Base-by-base conservation (phyloP, 2,113 vertebrate genomes). In the Astatoreochromis straeleni region DNA sequence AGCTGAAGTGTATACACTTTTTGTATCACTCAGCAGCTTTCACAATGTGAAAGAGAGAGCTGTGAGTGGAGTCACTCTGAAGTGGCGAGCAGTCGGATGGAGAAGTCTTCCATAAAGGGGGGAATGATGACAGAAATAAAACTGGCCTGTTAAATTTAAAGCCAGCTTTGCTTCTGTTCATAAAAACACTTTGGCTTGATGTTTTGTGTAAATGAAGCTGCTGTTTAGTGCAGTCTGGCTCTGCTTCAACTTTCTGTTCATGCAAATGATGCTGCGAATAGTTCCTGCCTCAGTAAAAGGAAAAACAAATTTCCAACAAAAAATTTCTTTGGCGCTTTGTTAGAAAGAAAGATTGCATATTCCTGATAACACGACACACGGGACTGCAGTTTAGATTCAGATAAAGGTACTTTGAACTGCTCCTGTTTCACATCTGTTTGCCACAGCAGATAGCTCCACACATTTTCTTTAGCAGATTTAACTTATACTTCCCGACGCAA, bases 251-350 rank as follows among this genome's bases (percentile, higher is more conserved):
- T 63, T 35, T 63, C 31, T 1, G 17, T 63, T 63, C 6, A 63
- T 63, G 6, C 0, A 35, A 63, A 63, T 1, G 31, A n/a, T 63
- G 31, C 0, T 63, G 31, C 2, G 0, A 63, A 63, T 19, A 63
- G 31, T 63, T n/a, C 31, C 58, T 63, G 55, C 24, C 13, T 58
- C 24, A 29, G 1, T 29, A 24, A 16, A 58, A 16, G 24, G 31
- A 63, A 35, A 63, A 63, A 63, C 6, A n/a, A 35, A 63, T 35
- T 63, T 63, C 9, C 29, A 19, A 19, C 0, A 33, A 33, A 63
- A 63, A 1, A 11, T 3, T 35, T 63, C 6, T 35, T n/a, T 63
- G 31, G 6, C 4, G 31, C 58, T n/a, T 63, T 63, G 9, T 63
- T 63, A 0, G 0, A 63, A 63, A 63, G 17, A 63, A 63, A 35